Conservation (phyloP, 2,888 invertebrate species). For the Geophilus truncorum region DNA sequence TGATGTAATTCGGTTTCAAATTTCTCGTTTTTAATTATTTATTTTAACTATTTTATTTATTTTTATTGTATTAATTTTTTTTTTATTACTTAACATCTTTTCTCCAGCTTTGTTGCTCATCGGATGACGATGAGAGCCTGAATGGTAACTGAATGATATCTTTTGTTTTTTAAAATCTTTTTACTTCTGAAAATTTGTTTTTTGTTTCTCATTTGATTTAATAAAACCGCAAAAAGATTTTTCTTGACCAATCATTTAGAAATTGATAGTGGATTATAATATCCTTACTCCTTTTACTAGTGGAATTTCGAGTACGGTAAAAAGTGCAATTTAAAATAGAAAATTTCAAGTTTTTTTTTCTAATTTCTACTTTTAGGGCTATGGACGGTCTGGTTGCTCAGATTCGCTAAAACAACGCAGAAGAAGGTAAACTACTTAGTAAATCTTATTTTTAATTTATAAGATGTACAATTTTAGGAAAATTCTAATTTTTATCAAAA, state of each 20-base stretch:
- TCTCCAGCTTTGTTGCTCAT: neutral
- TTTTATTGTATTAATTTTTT: neutral
- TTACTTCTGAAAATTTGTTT: neutral
- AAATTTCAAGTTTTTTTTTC: neutral
- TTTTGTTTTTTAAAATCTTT: neutral
- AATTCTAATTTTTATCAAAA: neutral
- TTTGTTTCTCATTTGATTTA: neutral
- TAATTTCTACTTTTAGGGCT: neutral
- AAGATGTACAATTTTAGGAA: no score
- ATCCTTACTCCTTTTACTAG: neutral
- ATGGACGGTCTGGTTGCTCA: neutral
- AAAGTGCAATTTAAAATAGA: neutral
- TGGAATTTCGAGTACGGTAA: neutral
- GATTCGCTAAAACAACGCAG: neutral
- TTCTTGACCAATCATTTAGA: neutral
- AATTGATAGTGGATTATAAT: neutral
- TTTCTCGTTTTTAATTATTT: no score
- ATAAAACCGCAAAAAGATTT: neutral
- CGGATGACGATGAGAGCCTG: constrained; percentile 4
- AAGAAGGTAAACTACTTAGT: neutral
- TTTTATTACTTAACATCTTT: neutral
- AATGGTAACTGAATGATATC: neutral
- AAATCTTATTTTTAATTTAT: neutral
- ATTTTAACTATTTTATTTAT: neutral
- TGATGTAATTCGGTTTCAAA: constrained; percentile 7